These are phyloP conservation scores for Drosophila sp. DNA, from an alignment of 1,140 invertebrate species.

Conservation along the genomic window DNA sequence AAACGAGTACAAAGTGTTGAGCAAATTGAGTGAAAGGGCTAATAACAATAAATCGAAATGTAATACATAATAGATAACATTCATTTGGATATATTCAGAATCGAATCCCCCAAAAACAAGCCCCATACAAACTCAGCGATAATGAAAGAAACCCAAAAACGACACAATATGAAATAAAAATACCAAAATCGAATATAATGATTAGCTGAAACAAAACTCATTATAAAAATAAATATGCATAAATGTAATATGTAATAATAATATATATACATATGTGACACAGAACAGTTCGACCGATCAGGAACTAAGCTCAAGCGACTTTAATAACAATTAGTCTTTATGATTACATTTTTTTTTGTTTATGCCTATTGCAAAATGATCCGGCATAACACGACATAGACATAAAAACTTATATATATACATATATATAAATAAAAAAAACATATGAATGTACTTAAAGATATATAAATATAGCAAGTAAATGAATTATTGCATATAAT, in stretches of 20 bases:
- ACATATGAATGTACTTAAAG: conserved; percentile 64
- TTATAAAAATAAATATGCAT: conserved; percentile 50
- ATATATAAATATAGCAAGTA: conserved; percentile 72
- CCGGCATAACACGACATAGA: conserved; percentile 35
- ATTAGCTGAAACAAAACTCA: conserved; percentile 39
- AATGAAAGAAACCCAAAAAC: neutral
- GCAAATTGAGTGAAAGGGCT: conserved; percentile 51
- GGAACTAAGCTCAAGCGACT: conserved; percentile 49
- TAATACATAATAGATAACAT: conserved; percentile 17
- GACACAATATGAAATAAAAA: conserved; percentile 19
- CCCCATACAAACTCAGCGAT: conserved; percentile 55
- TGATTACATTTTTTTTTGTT: conserved; percentile 33
- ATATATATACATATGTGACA: conserved; percentile 20
- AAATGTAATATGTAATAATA: conserved; percentile 39
- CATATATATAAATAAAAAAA: conserved; percentile 36
- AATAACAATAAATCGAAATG: conserved; percentile 30
- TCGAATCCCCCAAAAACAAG: neutral
- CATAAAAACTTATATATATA: conserved; percentile 39
- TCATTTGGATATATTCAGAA: conserved; percentile 39
- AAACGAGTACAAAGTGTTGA: conserved; percentile 75
- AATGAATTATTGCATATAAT: conserved; percentile 69
- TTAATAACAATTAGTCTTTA: conserved; percentile 32
- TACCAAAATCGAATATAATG: conserved; percentile 43
- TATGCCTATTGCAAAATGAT: conserved; percentile 27
- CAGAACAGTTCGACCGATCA: conserved; percentile 40